These are phyloP conservation scores for Geophilus truncorum DNA, from an alignment of 2,888 invertebrate genomes.

Conservation along the genomic window DNA sequence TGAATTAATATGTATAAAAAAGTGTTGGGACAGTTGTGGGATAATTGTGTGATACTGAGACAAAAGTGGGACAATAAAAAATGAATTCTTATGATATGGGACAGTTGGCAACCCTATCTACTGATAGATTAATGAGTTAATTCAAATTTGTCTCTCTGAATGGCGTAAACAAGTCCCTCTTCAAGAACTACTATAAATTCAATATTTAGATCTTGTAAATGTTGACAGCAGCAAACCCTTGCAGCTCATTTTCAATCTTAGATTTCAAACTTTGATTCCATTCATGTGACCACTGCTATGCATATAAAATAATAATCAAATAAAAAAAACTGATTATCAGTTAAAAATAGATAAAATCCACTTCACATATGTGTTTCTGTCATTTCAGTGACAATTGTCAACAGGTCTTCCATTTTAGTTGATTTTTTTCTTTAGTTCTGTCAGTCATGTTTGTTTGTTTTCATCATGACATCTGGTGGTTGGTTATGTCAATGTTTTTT, in stretches of 20 bases:
- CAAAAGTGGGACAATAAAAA: too few species aligned
- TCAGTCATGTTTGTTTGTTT: background rate
- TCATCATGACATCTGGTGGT: conserved; percentile 7
- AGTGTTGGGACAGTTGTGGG: too few species aligned
- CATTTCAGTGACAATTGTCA: background rate
- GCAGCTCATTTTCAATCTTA: background rate
- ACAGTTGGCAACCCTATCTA: too few species aligned
- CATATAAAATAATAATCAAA: background rate
- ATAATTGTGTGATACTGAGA: too few species aligned
- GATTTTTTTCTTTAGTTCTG: background rate
- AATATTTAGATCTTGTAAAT: background rate
- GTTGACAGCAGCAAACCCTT: conserved; percentile 5
- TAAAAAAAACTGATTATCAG: background rate
- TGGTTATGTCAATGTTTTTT: background rate
- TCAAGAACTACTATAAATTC: background rate
- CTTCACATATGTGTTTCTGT: background rate
- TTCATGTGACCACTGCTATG: conserved; percentile 6
- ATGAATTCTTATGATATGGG: too few species aligned
- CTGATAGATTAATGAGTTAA: background rate
- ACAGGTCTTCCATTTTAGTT: conserved; percentile 3
- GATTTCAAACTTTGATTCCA: background rate
- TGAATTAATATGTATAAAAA: too few species aligned
- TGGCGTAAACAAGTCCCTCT: background rate
- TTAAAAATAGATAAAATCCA: background rate
- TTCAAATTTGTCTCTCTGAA: background rate